A percentile compares a stretch with the other conserved stretches of the same genome.
phyloP scores from a whole-genome alignment of 2,113 vertebrate genomes.

The Passerina amoena region DNA sequence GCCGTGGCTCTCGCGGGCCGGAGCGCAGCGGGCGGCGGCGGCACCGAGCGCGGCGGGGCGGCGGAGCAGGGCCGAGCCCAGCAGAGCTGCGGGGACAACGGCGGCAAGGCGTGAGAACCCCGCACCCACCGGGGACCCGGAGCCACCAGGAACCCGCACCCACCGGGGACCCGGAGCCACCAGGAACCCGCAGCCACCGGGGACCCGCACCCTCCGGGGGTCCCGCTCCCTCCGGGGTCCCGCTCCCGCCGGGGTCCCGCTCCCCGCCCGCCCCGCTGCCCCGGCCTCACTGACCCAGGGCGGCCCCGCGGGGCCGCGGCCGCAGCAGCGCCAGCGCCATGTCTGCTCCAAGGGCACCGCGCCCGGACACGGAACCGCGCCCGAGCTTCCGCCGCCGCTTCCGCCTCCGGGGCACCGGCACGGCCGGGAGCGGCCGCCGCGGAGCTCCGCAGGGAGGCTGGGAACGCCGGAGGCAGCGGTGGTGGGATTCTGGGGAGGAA shows the following conservation, averaged over 20 bases:
- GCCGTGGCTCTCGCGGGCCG: background rate
- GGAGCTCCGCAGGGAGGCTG: accelerated
- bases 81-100: background rate
- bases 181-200: too few species aligned
- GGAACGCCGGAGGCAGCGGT: accelerated
- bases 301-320: background rate
- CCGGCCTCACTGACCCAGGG: background rate
- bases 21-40: background rate
- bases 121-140: too few species aligned
- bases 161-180: too few species aligned
- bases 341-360: background rate
- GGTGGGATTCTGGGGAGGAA: accelerated
- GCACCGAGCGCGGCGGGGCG: background rate
- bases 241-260: background rate
- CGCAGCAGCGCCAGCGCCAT: constrained; percentile 3
- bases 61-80: background rate
- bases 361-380: background rate
- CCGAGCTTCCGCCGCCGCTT: background rate
- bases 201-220: too few species aligned
- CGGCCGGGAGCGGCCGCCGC: too few species aligned
- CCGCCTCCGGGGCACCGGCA: background rate
- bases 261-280: too few species aligned
- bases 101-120: background rate
- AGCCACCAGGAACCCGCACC: too few species aligned
- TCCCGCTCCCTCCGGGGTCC: too few species aligned